A percentile compares a stretch with the other conserved stretches of the same genome.
Evolutionary conservation across 37 sponge, comb jelly and placozoan species (phyloP).

Genomic region (Ianthella basta): DNA sequence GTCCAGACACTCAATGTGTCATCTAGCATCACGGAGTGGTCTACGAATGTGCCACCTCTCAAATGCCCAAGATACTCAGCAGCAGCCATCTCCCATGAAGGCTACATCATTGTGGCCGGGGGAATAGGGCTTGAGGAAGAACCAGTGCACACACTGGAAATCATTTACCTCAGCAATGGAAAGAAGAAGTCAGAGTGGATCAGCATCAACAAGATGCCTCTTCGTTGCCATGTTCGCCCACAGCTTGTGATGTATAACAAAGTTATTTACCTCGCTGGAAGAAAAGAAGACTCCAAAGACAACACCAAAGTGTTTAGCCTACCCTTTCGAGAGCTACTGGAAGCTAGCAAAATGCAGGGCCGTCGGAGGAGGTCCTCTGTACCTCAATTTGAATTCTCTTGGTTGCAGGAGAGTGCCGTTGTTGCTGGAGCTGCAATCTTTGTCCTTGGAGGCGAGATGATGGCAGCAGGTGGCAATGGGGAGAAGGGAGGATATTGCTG

Average conservation of each 20-base stretch:
- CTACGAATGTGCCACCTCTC: background rate
- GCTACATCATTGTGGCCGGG: constrained; percentile 25
- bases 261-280: background rate
- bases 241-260: background rate
- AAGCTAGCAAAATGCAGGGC: too few species aligned
- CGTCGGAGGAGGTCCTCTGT: too few species aligned
- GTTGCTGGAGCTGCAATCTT: background rate
- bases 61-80: constrained; percentile 7
- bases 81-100: background rate
- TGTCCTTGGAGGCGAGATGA: background rate
- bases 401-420: background rate
- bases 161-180: background rate
- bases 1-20: constrained; percentile 1
- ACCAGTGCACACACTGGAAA: constrained; percentile 28
- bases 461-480: background rate
- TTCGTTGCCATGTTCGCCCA: background rate
- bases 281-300: background rate
- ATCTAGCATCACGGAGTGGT: background rate
- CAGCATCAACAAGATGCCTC: background rate
- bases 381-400: background rate
- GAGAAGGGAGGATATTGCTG: background rate
- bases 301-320: background rate
- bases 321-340: background rate
- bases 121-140: constrained; percentile 11
- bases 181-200: too few species aligned